phyloP scores from a whole-genome alignment of 2,113 vertebrate genomes.

The Tachysurus fulvidraco region DNA sequence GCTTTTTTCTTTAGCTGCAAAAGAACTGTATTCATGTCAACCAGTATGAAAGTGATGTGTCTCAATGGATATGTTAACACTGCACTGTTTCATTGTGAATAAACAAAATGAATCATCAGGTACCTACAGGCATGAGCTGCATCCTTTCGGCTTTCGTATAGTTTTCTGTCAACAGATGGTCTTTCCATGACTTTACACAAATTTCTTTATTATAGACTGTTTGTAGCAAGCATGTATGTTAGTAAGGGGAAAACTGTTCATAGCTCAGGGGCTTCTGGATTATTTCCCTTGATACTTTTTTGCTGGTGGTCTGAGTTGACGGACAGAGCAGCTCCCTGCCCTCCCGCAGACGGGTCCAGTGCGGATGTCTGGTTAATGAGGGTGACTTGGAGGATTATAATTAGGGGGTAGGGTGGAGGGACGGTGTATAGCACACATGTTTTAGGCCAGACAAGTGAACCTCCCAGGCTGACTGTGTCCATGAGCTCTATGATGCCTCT shows the following conservation, averaged over 20 bases:
- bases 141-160: not conserved
- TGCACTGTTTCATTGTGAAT: not conserved
- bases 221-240: not conserved
- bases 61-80: constrained; percentile 58
- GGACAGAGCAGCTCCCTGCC: constrained; percentile 71
- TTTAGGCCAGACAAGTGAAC: constrained; percentile 69
- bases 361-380: constrained; percentile 77
- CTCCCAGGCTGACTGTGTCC: constrained; percentile 62
- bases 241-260: constrained; percentile 1
- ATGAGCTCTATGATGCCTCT: constrained; percentile 55
- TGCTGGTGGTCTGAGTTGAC: constrained; percentile 73
- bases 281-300: constrained; percentile 70
- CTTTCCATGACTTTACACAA: not conserved
- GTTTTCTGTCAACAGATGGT: constrained; percentile 14
- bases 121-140: not conserved
- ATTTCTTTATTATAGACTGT: not conserved
- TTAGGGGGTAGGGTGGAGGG: constrained; percentile 59
- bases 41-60: constrained; percentile 55
- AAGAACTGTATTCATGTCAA: constrained; percentile 58
- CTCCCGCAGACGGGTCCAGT: constrained; percentile 73
- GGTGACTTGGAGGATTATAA: constrained; percentile 73
- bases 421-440: constrained; percentile 70
- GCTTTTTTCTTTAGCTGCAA: not conserved
- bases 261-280: constrained; percentile 57
- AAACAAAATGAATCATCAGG: not conserved